phyloP scores from a whole-genome alignment of 2,797 vertebrate species.

The Acanthurus leucopareius region DNA sequence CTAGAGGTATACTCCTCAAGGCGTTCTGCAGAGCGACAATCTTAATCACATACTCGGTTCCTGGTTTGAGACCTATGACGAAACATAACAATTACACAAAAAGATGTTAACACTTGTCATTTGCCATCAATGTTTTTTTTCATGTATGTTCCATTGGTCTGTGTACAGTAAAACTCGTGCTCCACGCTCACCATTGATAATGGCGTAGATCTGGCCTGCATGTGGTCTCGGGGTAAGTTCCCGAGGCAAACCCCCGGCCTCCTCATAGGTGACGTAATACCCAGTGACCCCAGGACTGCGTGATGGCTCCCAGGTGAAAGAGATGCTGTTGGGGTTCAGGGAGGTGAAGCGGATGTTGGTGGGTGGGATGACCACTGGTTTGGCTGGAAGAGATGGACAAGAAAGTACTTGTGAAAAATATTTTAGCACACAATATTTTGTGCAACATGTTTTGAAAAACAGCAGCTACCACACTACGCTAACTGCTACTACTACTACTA shows the following conservation, averaged over 20 bases:
- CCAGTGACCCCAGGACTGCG: conserved; percentile 90
- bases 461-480: not conserved
- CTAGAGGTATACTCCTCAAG: conserved; percentile 92
- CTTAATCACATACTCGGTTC: conserved; percentile 92
- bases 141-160: not conserved
- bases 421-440: not conserved
- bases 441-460: not conserved
- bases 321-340: conserved; percentile 90
- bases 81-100: conserved; percentile 29
- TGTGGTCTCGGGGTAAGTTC: conserved; percentile 90
- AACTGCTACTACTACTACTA: not conserved
- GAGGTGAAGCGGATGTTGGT: conserved; percentile 94
- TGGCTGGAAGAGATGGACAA: conserved; percentile 70
- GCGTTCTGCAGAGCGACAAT: conserved; percentile 92
- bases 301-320: conserved; percentile 92
- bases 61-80: conserved; percentile 91
- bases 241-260: conserved; percentile 85
- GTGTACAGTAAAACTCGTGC: not conserved
- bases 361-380: conserved; percentile 90
- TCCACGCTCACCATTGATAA: conserved; percentile 86
- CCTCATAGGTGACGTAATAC: conserved; percentile 94
- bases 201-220: conserved; percentile 86
- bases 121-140: not conserved
- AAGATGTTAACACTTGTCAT: not conserved
- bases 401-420: not conserved